Evolutionary conservation across 2,888 invertebrate species (phyloP), one percentile per base, ranked within the genome.

Genomic region (Zygogramma bicolorata): DNA sequence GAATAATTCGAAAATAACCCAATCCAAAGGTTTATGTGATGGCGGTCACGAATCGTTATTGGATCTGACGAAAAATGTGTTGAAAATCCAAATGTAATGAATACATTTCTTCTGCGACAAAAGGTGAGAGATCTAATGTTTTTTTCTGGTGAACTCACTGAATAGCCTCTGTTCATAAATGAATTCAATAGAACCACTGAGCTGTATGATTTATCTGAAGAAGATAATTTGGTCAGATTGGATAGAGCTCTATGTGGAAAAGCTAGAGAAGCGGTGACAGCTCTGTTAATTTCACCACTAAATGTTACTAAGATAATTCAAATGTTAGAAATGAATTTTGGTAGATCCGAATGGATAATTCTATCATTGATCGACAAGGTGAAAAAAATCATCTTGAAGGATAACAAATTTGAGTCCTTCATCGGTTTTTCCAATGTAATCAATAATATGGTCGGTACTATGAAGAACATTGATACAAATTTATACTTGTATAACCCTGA

Each of bases 121-220:
- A 38, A 60, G 10, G 10, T 60, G 18, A 60, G 20, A 18, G 38
- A 60, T 22, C 34, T 60, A 7, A 7, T 20, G 15, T 3, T 8
- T 20, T 60, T 60, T 22, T 60, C 60, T 60, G 60, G 60, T 6
- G 60, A 60, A 18, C 6, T 20, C 10, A 60, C 38, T 10, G 38
- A 60, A 6, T 60, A 25, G 60, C 38, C 38, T 20, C 20, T 60
- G 5, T 60, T 60, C n/a, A 60, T 60, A 6, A 60, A 18, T 34
- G 8, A 60, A 13, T 38, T 31, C 4, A 7, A n/a, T 18, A 20
- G 18, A 60, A 18, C 34, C 2, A 60, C 60, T 15, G 18, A 60
- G 1, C 31, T n/a, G 15, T 34, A 15, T 60, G 34, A 10, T 18
- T 38, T 60, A 13, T 15, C 15, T 3, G 60, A 60, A 3, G 34